Evolutionary conservation across 2,113 vertebrate genomes (phyloP).

Genomic region (Lepus timidus): DNA sequence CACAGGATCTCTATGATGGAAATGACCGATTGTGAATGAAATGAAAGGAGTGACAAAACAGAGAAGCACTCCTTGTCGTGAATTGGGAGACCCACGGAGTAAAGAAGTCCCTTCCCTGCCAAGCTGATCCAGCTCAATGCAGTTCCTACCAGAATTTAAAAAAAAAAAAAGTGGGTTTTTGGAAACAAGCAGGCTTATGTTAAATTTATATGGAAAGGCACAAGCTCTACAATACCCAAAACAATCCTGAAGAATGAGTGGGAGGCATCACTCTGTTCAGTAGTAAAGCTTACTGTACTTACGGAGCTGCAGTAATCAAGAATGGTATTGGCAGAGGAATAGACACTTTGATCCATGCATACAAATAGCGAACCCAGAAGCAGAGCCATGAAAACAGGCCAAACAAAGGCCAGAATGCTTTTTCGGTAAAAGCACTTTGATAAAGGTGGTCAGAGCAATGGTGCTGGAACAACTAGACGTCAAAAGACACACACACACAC

Average conservation of each 20-base stretch:
- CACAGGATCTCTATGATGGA: not conserved
- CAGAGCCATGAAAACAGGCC: not conserved
- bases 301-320: not conserved
- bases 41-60: not conserved
- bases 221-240: not conserved
- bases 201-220: not conserved
- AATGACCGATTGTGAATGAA: not conserved
- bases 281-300: not conserved
- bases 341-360: not conserved
- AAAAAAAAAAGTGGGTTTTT: not conserved
- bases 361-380: not conserved
- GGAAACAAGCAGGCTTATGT: not conserved
- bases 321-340: not conserved
- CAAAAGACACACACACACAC: not conserved
- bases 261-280: not conserved
- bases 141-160: not conserved
- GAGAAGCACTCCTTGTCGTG: not conserved
- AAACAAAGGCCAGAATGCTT: not conserved
- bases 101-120: not conserved
- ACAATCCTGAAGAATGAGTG: not conserved
- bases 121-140: not conserved
- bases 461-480: not conserved
- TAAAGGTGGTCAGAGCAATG: not conserved
- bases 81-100: not conserved
- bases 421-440: not conserved